Conservation (phyloP, 2,888 invertebrate genomes). For the Thera obeliscata region DNA sequence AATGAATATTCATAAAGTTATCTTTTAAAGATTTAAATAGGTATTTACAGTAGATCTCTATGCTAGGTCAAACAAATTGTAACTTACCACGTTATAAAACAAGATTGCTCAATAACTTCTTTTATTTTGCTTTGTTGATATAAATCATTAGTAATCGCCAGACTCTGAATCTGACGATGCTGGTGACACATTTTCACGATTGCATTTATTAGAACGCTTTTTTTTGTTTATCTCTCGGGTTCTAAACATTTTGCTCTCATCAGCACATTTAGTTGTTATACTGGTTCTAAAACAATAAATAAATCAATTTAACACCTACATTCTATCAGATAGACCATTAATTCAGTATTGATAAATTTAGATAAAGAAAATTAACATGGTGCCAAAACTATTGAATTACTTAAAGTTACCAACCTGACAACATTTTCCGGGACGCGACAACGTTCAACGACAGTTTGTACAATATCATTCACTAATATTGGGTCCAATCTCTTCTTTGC, state of each 20-base stretch:
- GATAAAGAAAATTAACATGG: no score
- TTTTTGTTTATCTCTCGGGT: constrained; percentile 55
- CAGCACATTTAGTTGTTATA: constrained; percentile 86
- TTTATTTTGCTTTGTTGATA: neutral
- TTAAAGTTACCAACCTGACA: constrained; percentile 50
- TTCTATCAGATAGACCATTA: neutral
- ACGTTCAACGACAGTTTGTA: constrained; percentile 74
- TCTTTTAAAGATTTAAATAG: no score
- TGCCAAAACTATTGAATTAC: no score
- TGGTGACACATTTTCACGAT: constrained; percentile 53
- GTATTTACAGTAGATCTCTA: no score
- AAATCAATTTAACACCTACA: neutral
- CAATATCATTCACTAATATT: constrained; percentile 77
- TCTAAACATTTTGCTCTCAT: constrained; percentile 85
- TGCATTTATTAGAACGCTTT: constrained; percentile 43
- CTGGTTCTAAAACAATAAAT: constrained; percentile 64
- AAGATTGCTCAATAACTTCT: neutral
- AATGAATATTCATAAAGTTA: no score
- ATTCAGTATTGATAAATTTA: neutral
- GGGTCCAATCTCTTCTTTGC: constrained; percentile 74
- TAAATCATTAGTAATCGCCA: constrained; percentile 20
- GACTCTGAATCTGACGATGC: constrained; percentile 46
- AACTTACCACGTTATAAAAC: constrained; percentile 8
- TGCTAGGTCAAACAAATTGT: no score
- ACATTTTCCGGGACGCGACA: constrained; percentile 61